phyloP scores from a whole-genome alignment of 2,888 invertebrate species.

The Mimas tiliae region DNA sequence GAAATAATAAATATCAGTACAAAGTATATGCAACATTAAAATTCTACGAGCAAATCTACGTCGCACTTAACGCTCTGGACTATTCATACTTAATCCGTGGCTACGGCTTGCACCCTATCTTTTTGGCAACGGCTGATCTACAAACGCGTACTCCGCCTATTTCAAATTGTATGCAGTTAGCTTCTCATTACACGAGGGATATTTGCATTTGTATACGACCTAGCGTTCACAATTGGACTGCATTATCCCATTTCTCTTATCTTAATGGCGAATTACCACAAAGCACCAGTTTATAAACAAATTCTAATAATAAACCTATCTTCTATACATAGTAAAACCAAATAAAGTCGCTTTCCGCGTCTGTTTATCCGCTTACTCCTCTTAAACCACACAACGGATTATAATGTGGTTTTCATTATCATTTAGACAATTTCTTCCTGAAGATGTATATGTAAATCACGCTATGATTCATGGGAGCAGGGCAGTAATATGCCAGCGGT shows the following conservation, averaged over 20 bases:
- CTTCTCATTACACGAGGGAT: conserved; percentile 69
- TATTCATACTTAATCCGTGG: conserved; percentile 73
- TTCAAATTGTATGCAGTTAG: conserved; percentile 75
- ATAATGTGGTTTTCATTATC: no score
- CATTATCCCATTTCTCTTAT: conserved; percentile 27
- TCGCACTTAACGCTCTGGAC: conserved; percentile 66
- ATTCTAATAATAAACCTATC: not conserved
- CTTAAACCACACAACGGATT: no score
- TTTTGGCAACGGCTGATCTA: conserved; percentile 73
- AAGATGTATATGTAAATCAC: no score
- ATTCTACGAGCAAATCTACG: conserved; percentile 62
- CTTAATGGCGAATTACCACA: conserved; percentile 9
- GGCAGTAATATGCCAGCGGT: no score
- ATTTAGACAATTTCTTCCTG: no score
- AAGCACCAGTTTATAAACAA: not conserved
- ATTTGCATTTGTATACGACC: conserved; percentile 67
- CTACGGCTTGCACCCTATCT: conserved; percentile 61
- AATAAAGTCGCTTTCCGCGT: no score
- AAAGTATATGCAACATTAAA: conserved; percentile 40
- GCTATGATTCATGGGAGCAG: no score
- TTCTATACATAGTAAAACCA: not conserved
- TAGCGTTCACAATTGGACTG: conserved; percentile 27
- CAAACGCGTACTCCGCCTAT: conserved; percentile 49
- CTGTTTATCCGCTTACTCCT: no score
- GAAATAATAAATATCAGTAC: no score